Percentiles rank a stretch among this genome's conserved stretches.
Conservation (phyloP, 1,140 invertebrate species). For the Zaprionus tsacasi region DNA sequence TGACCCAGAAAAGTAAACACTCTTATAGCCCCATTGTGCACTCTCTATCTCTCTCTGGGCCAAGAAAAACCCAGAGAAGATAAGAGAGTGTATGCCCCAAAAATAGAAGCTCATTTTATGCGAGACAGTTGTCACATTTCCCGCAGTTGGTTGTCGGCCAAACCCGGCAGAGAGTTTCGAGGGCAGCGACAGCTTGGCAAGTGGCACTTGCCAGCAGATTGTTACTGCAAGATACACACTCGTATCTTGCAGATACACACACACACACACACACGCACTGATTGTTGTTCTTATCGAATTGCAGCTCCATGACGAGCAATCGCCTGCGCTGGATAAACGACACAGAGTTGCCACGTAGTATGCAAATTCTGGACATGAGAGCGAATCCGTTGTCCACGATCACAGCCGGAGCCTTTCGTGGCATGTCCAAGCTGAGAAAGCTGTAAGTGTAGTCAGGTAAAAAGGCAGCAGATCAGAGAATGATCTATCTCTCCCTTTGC, state of each 20-base stretch:
- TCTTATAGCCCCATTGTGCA: constrained; percentile 9
- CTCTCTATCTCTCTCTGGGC: constrained; percentile 13
- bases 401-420: constrained; percentile 87
- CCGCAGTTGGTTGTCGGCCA: constrained; percentile 48
- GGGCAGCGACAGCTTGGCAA: constrained; percentile 39
- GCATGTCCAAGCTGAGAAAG: constrained; percentile 88
- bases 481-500: constrained; percentile 7
- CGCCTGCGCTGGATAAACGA: constrained; percentile 87
- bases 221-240: constrained; percentile 11
- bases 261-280: too few relatives aligned
- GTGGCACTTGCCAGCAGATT: constrained; percentile 63
- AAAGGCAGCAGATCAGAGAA: neutral
- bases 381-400: constrained; percentile 89
- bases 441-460: constrained; percentile 88
- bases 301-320: constrained; percentile 88
- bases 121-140: constrained; percentile 55
- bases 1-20: constrained; percentile 12
- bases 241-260: neutral
- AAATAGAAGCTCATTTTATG: constrained; percentile 53
- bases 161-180: neutral
- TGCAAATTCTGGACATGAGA: constrained; percentile 88
- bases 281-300: constrained; percentile 4
- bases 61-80: constrained; percentile 61
- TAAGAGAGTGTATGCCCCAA: constrained; percentile 55
- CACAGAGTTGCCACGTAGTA: constrained; percentile 87